A percentile compares a stretch with the other conserved stretches of the same genome.
These are phyloP conservation scores for Hormiphora californensis DNA, from an alignment of 37 sponge, comb jelly and placozoan species.

Conservation along the genomic window DNA sequence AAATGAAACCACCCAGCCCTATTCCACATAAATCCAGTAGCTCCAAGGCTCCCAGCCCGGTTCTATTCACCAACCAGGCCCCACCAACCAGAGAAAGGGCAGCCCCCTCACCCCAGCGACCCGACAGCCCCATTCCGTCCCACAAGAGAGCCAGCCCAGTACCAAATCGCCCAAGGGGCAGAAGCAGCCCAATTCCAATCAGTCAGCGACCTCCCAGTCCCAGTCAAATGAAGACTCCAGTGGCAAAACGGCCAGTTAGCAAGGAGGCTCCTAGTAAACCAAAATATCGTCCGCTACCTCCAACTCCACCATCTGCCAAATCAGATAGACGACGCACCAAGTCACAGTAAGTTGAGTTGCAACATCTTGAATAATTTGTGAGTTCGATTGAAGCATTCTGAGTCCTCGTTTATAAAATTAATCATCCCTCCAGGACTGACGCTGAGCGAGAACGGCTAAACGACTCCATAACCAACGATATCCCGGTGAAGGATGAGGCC, in stretches of 20 bases:
- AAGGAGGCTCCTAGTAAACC: not conserved
- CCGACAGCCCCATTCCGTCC: not conserved
- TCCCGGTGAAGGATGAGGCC: too few relatives aligned
- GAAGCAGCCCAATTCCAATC: too few relatives aligned
- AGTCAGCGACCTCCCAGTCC: not conserved
- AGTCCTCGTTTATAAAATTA: too few relatives aligned
- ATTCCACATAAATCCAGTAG: not conserved
- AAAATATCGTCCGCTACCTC: not conserved
- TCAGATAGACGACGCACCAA: not conserved
- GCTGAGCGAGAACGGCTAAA: too few relatives aligned
- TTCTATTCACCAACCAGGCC: too few relatives aligned
- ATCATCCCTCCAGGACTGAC: too few relatives aligned
- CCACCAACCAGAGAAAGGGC: too few relatives aligned
- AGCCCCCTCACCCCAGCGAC: too few relatives aligned
- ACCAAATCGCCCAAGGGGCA: too few relatives aligned
- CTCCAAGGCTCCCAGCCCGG: not conserved
- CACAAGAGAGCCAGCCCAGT: not conserved
- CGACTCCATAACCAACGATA: too few relatives aligned
- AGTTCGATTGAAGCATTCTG: too few relatives aligned
- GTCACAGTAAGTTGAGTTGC: not conserved
- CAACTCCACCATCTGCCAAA: constrained; percentile 18
- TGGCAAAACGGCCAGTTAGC: not conserved
- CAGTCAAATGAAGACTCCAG: not conserved
- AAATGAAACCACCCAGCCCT: not conserved
- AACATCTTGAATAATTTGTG: not conserved